Evolutionary conservation across 30 jellyfish, hydroid and myxozoan species (phyloP).

Genomic region (Hydra vulgaris): DNA sequence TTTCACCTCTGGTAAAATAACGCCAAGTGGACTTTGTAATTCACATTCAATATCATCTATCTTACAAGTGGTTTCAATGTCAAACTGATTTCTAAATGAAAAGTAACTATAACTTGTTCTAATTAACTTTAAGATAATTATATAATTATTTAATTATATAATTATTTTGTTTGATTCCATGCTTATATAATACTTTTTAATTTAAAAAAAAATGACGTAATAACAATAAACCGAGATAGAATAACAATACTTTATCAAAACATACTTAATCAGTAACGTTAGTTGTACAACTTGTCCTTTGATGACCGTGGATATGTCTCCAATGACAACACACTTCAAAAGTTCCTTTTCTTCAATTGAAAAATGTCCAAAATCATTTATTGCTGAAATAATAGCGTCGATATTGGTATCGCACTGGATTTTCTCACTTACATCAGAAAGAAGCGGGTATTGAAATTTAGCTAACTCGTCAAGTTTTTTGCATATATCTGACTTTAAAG

Average conservation of each 20-base stretch:
- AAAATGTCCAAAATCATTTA: conserved; percentile 62
- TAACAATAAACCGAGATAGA: no score
- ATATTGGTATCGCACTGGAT: conserved; percentile 64
- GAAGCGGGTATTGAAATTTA: conserved; percentile 48
- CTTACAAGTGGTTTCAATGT: conserved; percentile 38
- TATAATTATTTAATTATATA: no score
- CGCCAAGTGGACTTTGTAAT: conserved; percentile 78
- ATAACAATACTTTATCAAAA: no score
- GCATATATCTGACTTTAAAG: conserved; percentile 59
- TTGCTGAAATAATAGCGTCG: conserved; percentile 53
- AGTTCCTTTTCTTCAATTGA: conserved; percentile 56
- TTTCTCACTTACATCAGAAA: conserved; percentile 81
- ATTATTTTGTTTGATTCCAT: no score
- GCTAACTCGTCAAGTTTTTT: conserved; percentile 55
- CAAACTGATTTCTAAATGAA: conserved; percentile 59
- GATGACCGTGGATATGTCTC: conserved; percentile 35
- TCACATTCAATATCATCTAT: conserved; percentile 58
- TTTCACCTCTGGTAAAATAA: conserved; percentile 77
- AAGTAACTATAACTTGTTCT: not conserved
- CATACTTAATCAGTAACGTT: conserved; percentile 52
- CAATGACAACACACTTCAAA: conserved; percentile 51
- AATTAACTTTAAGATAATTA: no score
- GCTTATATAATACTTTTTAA: no score
- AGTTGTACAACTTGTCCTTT: conserved; percentile 65
- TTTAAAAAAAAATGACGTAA: no score